Base-by-base conservation (phyloP, 2,113 vertebrate genomes). In the Trematomus loennbergii region DNA sequence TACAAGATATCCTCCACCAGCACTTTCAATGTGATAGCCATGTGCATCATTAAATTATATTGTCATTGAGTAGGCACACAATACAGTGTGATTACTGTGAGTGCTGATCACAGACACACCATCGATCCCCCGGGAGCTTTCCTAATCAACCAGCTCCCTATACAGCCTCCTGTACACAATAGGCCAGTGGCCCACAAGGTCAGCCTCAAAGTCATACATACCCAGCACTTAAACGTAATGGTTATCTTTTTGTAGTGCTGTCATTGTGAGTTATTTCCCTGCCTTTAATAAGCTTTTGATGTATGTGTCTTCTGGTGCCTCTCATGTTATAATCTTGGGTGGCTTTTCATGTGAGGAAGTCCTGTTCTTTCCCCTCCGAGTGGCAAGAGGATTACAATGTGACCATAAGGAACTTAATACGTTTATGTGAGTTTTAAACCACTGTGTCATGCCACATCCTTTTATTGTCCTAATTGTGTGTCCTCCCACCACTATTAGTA, bases 201-300 rank as follows among this genome's bases (percentile, higher is more conserved):
- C 93, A 88, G 60, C 76, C 79, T 85, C 85, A 93, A 94, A 92
- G 93, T 90, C 90, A 61, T 80, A 83, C 84, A 89, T 75, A 69
- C 45, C 83, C 85, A 82, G 76, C 89, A 86, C 90, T 90, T 90
- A 83, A 88, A 90, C 80, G 70, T 78, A 91, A 90, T 85, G 84
- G 91, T 89, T 88, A 91, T 93, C 90, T 93, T 87, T 91, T 91
- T 91, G 91, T 90, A 86, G 82, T 60, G 84, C 90, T 91, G 91
- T 87, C 89, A 85, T 60, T 75, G 88, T 90, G 93, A 94, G 83
- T 92, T 92, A 92, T 92, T 88, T 86, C 84, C 65, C 69, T 70
- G 85, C 81, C 87, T 89, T 91, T 91, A 93, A 93, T 93, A 90
- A 88, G 88, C 87, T 90, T 93, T 92, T 93, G 91, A 93, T 92